These are phyloP conservation scores for Amblyraja radiata DNA, from an alignment of 2,797 vertebrate genomes.

Conservation along the genomic window DNA sequence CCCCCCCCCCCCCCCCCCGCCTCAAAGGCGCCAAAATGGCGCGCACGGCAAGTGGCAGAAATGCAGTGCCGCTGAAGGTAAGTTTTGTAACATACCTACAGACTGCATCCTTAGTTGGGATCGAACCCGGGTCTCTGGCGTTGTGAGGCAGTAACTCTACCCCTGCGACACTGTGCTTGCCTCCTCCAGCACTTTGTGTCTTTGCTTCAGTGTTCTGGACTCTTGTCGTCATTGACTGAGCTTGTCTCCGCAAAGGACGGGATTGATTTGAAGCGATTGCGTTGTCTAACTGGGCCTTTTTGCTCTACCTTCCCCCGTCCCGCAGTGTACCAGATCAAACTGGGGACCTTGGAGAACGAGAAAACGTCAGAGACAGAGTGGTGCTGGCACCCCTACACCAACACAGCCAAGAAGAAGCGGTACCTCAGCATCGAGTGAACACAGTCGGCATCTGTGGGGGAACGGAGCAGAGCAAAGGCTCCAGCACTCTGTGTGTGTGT, in stretches of 20 bases:
- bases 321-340: conserved; percentile 83
- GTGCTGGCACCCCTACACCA: conserved; percentile 76
- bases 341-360: conserved; percentile 82
- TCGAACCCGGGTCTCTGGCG: no score
- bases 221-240: neutral
- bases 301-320: neutral
- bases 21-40: no score
- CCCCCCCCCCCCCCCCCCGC: no score
- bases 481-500: neutral
- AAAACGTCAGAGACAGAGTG: conserved; percentile 76
- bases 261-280: neutral
- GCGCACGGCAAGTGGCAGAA: no score
- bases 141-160: no score
- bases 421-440: conserved; percentile 63
- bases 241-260: neutral
- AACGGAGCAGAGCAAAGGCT: neutral
- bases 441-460: neutral
- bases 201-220: no score
- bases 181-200: no score
- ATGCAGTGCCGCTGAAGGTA: no score
- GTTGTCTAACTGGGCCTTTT: neutral
- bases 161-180: no score
- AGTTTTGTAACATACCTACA: no score
- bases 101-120: no score
- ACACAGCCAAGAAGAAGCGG: conserved; percentile 73